A percentile compares a stretch with the other conserved stretches of the same genome.
Conservation (phyloP, 53 echinoderm and acorn worm species). For the Luidia sarsii region DNA sequence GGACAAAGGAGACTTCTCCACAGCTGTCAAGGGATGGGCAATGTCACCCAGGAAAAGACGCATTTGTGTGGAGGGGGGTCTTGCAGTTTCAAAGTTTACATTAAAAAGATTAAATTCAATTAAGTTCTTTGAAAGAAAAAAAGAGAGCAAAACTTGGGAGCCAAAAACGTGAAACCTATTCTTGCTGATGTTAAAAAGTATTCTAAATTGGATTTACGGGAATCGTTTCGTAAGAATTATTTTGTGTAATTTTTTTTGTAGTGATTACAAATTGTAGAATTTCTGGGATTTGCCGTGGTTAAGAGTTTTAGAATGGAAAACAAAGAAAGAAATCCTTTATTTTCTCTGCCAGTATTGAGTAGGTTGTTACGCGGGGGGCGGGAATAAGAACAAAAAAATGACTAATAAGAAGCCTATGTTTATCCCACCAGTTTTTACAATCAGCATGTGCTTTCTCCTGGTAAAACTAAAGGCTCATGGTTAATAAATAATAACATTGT, state of each 20-base stretch:
- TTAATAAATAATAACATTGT: not conserved
- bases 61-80: no score
- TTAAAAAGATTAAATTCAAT: no score
- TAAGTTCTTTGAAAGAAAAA: no score
- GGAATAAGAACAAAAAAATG: no score
- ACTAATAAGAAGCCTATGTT: constrained; percentile 1
- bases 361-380: not conserved
- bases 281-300: constrained; percentile 36
- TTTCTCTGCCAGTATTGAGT: constrained; percentile 47
- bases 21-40: no score
- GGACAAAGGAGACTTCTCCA: no score
- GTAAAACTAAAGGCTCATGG: constrained; percentile 7
- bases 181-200: constrained; percentile 5
- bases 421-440: constrained; percentile 42
- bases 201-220: constrained; percentile 3
- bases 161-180: no score
- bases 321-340: constrained; percentile 11
- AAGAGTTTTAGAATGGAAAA: not conserved
- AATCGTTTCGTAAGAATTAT: not conserved
- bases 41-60: no score
- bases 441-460: constrained; percentile 50
- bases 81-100: no score
- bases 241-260: constrained; percentile 6
- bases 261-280: not conserved
- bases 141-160: no score